These are phyloP conservation scores for Globodera ellingtonae DNA, from an alignment of 1,140 invertebrate species.

Conservation along the genomic window DNA sequence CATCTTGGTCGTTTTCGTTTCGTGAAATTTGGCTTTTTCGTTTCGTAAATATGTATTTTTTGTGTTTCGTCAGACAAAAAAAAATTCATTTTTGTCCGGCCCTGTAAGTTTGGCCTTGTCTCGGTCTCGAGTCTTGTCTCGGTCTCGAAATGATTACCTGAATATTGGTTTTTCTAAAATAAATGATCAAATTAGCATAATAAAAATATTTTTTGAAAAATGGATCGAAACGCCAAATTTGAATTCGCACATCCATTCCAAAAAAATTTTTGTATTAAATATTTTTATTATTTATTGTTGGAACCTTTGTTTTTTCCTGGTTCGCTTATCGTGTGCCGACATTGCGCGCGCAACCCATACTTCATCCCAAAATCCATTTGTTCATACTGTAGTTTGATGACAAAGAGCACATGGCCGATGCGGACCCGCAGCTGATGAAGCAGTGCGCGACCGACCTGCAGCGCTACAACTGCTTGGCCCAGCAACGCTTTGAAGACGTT, in stretches of 20 bases:
- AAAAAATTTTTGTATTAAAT: not conserved
- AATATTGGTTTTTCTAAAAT: too few species aligned
- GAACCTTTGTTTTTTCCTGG: too few species aligned
- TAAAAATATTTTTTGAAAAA: too few species aligned
- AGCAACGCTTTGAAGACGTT: constrained; percentile 77
- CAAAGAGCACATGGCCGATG: constrained; percentile 63
- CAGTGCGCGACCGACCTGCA: constrained; percentile 79
- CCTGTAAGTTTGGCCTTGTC: too few species aligned
- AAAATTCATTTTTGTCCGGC: too few species aligned
- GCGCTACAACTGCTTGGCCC: constrained; percentile 68
- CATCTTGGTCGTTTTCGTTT: too few species aligned
- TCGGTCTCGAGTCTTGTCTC: too few species aligned
- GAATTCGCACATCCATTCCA: constrained; percentile 1
- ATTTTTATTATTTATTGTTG: too few species aligned
- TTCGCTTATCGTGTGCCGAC: not conserved
- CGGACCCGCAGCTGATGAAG: constrained; percentile 79
- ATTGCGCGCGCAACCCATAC: not conserved
- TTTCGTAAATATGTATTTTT: not conserved
- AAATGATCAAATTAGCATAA: too few species aligned
- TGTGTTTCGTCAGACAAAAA: not conserved
- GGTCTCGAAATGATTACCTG: too few species aligned
- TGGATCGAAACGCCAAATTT: too few species aligned
- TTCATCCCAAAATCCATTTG: not conserved
- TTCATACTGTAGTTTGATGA: constrained; percentile 61
- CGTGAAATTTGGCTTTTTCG: not conserved